Evolutionary conservation across 2,888 invertebrate species (phyloP), one percentile per base, ranked within the genome.

Genomic region (Hirudinaria manillensis): DNA sequence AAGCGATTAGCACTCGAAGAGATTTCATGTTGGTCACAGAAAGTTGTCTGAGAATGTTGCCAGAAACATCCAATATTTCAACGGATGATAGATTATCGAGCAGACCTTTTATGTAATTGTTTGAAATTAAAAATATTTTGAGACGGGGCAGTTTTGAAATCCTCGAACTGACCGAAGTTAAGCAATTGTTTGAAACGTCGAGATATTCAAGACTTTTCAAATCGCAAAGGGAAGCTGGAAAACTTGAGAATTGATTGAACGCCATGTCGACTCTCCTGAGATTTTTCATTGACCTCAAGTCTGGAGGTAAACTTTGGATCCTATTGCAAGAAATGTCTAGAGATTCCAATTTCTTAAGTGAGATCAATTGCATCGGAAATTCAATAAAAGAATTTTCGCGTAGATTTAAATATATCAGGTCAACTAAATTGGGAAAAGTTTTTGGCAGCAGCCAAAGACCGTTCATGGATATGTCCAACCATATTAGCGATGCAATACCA

Each of bases 301-400:
- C 83, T 21, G 80, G 79, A 2, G 84, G 81, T 3, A 85, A 77
- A 71, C 79, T 80, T 29, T 79, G 78, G 0, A 85, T 78, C 29
- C 80, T 78, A 77, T 85, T 85, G 10, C 72, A 70, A 21, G 73
- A 71, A 1, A 81, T 36, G 55, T 79, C 76, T 3, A 81, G 65
- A 13, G 66, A 72, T 55, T 78, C 77, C 29, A 81, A 74, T 2
- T 74, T 67, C n/a, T 61, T 65, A 72, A 80, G 29, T 21, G 67
- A 45, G 29, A 78, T 78, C 32, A 81, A 70, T 7, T 51, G 66
- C 3, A 73, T 61, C 1, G 80, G 81, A n/a, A 81, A 77, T 72
- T 83, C 81, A 73, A 83, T 83, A 76, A 84, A 82, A 65, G 77
- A 78, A 78, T 85, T 85, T 72, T 82, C 80, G 3, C 82, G 79